Base-by-base conservation (phyloP, 2,797 vertebrate genomes). In the Coregonus ussuriensis region DNA sequence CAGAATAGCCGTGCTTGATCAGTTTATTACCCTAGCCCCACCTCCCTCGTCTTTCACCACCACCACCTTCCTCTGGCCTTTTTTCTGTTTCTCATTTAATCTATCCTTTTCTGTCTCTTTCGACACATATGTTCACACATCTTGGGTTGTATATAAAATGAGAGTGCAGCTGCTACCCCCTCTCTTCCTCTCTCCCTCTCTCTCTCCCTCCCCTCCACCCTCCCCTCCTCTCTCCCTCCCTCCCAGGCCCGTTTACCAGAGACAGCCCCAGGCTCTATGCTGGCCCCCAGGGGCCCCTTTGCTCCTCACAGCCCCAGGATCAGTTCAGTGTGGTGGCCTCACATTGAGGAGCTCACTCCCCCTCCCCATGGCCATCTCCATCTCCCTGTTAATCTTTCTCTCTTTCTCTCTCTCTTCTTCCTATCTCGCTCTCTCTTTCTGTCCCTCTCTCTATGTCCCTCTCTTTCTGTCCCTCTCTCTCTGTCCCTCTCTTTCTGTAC, bases 1-100 rank as follows among this genome's bases (percentile, higher is more conserved):
- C 92, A 92, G 93, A 94, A 94, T 89, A 94, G 93, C 91, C 88
- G 89, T 53, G 91, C 92, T 94, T 94, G 93, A 94, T 94, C 94
- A 91, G 93, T 92, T 88, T 90, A 91, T 93, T 92, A 93, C 91
- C 85, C 90, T 82, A 79, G 18, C 79, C 81, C 66, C 13, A 65
- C 2, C 74, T 54, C 35, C 31, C 25, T 25, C 25, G 25, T 25
- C 25, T 25, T 25, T 25, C 25, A 25, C 25, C 25, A 25, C 25
- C 25, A 25, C 25, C 25, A 25, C 25, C 25, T 25, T 25, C 25
- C 81, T 83, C 71, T 71, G 74, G 73, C 79, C 77, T 56, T 47
- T 16, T 18, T 29, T 37, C 33, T 70, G 81, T 5, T 74, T 80
- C 56, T 68, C 72, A 82, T 82, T 90, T 88, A 79, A 81, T 87